Base-by-base conservation (phyloP, 2,797 vertebrate genomes). In the Acrocephalus scirpaceus region DNA sequence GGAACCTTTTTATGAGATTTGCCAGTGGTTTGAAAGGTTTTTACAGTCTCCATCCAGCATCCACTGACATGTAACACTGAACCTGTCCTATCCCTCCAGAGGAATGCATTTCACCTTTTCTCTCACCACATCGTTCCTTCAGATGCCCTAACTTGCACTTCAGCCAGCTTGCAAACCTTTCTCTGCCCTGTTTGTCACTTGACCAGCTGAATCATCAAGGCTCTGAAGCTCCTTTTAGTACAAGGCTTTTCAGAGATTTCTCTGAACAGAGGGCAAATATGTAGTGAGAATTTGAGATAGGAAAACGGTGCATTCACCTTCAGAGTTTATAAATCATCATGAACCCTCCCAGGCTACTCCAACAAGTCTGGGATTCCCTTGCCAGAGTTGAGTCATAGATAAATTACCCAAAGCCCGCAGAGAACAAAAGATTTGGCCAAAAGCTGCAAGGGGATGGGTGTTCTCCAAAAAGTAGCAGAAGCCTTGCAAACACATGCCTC, bases 391-490 rank as follows among this genome's bases (percentile, higher is more conserved):
- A 92, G 60, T 93, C 69, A 72, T 62, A 77, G 89, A 91, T 82
- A 92, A 95, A 93, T 94, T 95, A 89, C 67, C 81, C 76, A 61
- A 84, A 40, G 48, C 47, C 40, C 1, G 9, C 10, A 84, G 93
- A 96, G 81, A 95, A 91, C 72, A 93, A 94, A 95, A 94, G 66
- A 44, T 78, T 94, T 92, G 74, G 71, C 89, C 86, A 82, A 93
- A 88, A 94, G 53, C 48, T 96, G 64, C 45, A 70, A 90, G 42
- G 32, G 61, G 21, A 88, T 88, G 92, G 38, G 75, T 86, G 21
- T 62, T 89, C 92, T 95, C 89, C 84, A 94, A 96, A 80, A 94
- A 92, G 82, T n/a, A 91, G 71, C 10, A 7, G 89, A 94, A 91
- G 81, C 56, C 71, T 93, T 93, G 80, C 80, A 82, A 93, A 82